A percentile compares a stretch with the other conserved stretches of the same genome.
Evolutionary conservation across 2,888 invertebrate species (phyloP).

Genomic region (Cantharis rustica): DNA sequence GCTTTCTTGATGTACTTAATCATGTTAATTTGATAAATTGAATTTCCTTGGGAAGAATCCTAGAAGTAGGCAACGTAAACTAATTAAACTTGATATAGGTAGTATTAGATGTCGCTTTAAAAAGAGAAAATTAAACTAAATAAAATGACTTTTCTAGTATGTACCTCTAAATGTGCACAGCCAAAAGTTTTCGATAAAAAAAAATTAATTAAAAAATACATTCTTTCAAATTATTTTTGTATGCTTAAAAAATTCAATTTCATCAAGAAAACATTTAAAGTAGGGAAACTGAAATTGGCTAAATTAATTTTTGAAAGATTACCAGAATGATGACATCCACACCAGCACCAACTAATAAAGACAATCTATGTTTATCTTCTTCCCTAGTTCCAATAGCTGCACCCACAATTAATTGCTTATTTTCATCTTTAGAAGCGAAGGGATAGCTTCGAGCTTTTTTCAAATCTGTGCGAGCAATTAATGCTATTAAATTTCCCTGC

Average conservation of each 20-base stretch:
- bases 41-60: slow-evolving; percentile 98
- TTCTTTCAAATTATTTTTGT: neutral
- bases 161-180: neutral
- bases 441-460: slow-evolving; percentile 98
- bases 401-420: slow-evolving; percentile 90
- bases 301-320: neutral
- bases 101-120: neutral
- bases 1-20: slow-evolving; percentile 86
- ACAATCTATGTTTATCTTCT: slow-evolving; percentile 80
- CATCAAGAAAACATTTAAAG: neutral
- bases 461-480: slow-evolving; percentile 97
- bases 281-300: neutral
- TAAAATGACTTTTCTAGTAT: neutral
- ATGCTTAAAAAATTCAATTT: neutral
- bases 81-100: neutral
- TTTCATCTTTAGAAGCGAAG: slow-evolving; percentile 96
- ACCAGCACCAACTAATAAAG: slow-evolving; percentile 81
- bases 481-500: slow-evolving; percentile 85
- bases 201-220: neutral
- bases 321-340: slow-evolving; percentile 91
- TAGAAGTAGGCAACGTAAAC: neutral
- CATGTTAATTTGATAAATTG: slow-evolving; percentile 94
- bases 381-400: slow-evolving; percentile 92
- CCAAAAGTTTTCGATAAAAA: neutral
- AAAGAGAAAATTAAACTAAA: neutral